Percentiles rank a stretch among this genome's conserved stretches.
These are phyloP conservation scores for Cecidostiba fungosa DNA, from an alignment of 2,888 invertebrate species.

Conservation along the genomic window DNA sequence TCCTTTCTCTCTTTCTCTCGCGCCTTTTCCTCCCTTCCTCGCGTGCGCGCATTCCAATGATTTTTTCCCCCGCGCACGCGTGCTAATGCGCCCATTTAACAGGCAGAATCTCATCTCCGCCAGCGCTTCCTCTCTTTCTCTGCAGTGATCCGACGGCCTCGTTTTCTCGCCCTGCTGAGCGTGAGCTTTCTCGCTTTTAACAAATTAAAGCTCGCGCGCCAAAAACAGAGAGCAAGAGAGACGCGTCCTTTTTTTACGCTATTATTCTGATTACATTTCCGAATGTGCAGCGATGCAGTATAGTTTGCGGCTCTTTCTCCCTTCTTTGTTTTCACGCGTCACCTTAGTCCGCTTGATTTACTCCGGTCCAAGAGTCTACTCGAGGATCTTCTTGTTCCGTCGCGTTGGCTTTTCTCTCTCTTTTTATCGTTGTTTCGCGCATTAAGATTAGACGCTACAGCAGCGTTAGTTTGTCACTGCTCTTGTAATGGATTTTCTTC, in stretches of 20 bases:
- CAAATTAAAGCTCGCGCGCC: slow-evolving; percentile 73
- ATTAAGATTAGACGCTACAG: slow-evolving; percentile 16
- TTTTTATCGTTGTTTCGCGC: slow-evolving; percentile 26
- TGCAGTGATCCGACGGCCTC: slow-evolving; percentile 41
- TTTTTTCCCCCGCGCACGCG: slow-evolving; percentile 40
- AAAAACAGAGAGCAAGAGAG: slow-evolving; percentile 65
- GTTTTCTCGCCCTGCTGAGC: background rate
- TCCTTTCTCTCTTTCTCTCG: background rate
- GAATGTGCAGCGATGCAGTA: slow-evolving; percentile 62
- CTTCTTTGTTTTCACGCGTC: background rate
- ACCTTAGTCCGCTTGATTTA: slow-evolving; percentile 53
- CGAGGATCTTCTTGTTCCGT: background rate
- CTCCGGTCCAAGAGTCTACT: background rate
- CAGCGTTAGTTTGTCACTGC: background rate
- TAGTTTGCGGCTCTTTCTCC: background rate
- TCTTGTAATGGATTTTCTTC: slow-evolving; percentile 40
- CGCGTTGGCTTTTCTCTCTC: background rate
- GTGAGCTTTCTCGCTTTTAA: slow-evolving; percentile 73
- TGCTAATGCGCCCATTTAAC: slow-evolving; percentile 56
- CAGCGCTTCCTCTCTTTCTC: background rate
- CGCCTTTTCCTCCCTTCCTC: background rate
- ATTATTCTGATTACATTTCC: slow-evolving; percentile 76
- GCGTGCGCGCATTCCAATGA: slow-evolving; percentile 21
- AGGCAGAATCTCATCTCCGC: slow-evolving; percentile 48
- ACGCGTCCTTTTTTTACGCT: slow-evolving; percentile 68